Base-by-base conservation (phyloP, 2,888 invertebrate genomes). In the Nasonia oneida region DNA sequence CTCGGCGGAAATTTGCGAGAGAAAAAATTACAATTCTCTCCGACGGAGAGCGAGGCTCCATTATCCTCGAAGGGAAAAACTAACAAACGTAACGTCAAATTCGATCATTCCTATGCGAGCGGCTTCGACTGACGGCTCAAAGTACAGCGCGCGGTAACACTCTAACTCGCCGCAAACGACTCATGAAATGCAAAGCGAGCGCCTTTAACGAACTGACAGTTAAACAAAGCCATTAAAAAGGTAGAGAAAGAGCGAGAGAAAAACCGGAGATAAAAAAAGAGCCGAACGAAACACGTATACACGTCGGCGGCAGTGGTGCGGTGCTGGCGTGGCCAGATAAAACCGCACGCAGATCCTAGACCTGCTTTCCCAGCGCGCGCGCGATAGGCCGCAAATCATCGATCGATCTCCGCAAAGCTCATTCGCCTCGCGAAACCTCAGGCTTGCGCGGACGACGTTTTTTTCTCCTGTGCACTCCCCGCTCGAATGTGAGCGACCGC, bases 121-220 rank as follows among this genome's bases (percentile, higher is more conserved):
- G n/a, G 10, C 1, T 18, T 18, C 71, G 4, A 5, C 67, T 23
- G 67, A 67, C 67, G 29, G 67, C 42, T 71, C n/a, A 76, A 82
- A 67, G 76, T 81, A 81, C n/a, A 47, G 42, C 61, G 37, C 61
- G 4, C 4, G 53, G 47, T 47, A 61, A 39, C 57, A 81, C 74
- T 57, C 73, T 10, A 33, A 37, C 18, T 57, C n/a, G 50, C 75
- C 50, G 23, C 50, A 70, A 79, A 67, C 33, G 37, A 70, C 78
- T 85, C 81, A 64, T 77, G 71, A 81, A 85, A 81, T 85, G 76
- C 77, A 85, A 84, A 84, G 42, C 71, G 57, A 4, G 57, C n/a
- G 57, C 33, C 75, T 81, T 76, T 75, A 84, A 76, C 80, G 75
- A 84, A 76, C 70, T 67, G 50, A n/a, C 47, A 12, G 39, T 39